Evolutionary conservation across 2,797 vertebrate species (phyloP), one percentile per base, ranked within the genome.

Genomic region (Ispidina picta): DNA sequence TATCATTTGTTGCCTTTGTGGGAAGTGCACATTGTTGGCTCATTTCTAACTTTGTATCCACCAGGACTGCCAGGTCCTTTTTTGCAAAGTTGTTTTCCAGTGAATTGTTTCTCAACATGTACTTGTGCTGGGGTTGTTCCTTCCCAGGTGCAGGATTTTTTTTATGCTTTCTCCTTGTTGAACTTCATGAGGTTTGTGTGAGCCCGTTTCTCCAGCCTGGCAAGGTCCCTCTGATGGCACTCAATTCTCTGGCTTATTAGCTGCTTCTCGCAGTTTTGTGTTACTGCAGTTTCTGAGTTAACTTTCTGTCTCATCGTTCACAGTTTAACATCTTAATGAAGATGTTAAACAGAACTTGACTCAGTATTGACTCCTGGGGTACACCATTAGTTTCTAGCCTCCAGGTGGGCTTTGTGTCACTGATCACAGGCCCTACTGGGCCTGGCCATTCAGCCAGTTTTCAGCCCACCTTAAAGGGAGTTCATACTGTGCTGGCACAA

Each of bases 1-100:
- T 37, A 21, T 0, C 2, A 5, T 43, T 64, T 0, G 0, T 11
- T 56, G 37, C 52, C 25, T 44, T 35, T 35, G 26, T 0, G 0
- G 0, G 14, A 41, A 74, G 48, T 29, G 18, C 35, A 31, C 3
- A 0, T 17, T 43, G 60, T 31, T 85, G 44, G 8, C 60, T 80
- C 6, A 22, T 0, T 0, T 25, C 31, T 33, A 21, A 4, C 5
- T 63, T 29, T 7, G 12, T 80, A 54, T 63, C 65, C 62, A 20
- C 7, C 13, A 41, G 31, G 58, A 59, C 62, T 60, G 20, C 8
- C 13, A 37, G 29, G 8, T 66, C 33, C 18, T 52, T 81, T 39
- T 52, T n/a, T 74, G 35, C 63, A 52, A 26, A 39, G 4, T 37
- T 71, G 16, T 11, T 51, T 29, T 90, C 35, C 37, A 70, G 0